Conservation (phyloP, 2,113 vertebrate genomes). For the Trichomycterus rosablanca region DNA sequence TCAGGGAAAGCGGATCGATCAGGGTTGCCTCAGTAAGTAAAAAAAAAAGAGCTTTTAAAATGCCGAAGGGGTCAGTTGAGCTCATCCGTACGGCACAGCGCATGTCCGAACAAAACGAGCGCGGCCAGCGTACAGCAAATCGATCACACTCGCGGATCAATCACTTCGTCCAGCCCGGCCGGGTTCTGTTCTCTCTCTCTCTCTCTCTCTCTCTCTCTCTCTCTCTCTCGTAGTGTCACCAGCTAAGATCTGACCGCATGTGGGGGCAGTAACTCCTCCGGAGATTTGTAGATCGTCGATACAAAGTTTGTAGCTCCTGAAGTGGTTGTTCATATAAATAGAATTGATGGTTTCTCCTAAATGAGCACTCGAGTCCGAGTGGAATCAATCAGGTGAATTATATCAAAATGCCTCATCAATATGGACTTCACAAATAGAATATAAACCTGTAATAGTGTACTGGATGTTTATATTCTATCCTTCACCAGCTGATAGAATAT, state of each 20-base stretch:
- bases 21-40: background rate
- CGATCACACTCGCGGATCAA: slow-evolving; percentile 18
- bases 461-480: too few relatives aligned
- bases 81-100: background rate
- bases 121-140: slow-evolving; percentile 3
- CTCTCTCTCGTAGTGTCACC: too few relatives aligned
- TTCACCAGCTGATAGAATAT: too few relatives aligned
- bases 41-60: background rate
- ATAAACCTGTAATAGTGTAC: too few relatives aligned
- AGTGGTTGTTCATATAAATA: background rate
- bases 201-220: background rate
- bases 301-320: background rate
- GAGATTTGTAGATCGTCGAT: background rate
- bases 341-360: background rate
- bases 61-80: slow-evolving; percentile 14
- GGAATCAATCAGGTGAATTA: background rate
- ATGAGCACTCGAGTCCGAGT: background rate
- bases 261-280: too few relatives aligned
- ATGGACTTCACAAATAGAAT: background rate
- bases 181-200: background rate
- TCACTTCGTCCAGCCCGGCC: too few relatives aligned
- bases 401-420: background rate
- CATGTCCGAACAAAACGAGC: background rate
- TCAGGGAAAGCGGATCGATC: too few relatives aligned
- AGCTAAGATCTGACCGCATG: too few relatives aligned